These are phyloP conservation scores for Sebastes melanostomus DNA, from an alignment of 2,797 vertebrate species.

Conservation along the genomic window DNA sequence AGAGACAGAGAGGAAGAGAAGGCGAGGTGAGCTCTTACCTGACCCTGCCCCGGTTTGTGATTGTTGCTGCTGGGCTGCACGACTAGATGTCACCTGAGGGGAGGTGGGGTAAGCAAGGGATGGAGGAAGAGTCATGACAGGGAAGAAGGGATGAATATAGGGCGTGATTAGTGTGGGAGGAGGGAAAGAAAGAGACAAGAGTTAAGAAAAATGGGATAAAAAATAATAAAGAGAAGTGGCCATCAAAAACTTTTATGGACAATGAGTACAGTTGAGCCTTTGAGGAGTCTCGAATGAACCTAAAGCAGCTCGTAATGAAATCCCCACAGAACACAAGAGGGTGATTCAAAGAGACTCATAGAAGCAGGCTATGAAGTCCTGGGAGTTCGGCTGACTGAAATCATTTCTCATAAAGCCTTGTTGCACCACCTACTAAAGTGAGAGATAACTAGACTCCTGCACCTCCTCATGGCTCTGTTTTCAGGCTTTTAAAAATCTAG, in stretches of 20 bases:
- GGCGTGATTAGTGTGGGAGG: background rate
- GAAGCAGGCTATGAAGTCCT: constrained; percentile 17
- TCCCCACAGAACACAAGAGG: constrained; percentile 39
- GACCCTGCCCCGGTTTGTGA: constrained; percentile 76
- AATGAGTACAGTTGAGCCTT: constrained; percentile 52
- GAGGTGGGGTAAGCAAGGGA: background rate
- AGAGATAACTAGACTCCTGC: too few species aligned
- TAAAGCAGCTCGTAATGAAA: constrained; percentile 54
- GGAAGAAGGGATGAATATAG: background rate
- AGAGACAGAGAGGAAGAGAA: background rate
- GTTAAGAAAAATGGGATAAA: constrained; percentile 32
- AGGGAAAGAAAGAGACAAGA: background rate
- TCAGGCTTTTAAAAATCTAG: too few species aligned
- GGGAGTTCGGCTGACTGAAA: constrained; percentile 32
- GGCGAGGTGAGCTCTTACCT: constrained; percentile 58
- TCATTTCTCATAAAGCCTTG: constrained; percentile 20
- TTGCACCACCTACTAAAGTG: constrained; percentile 22
- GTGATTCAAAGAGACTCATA: constrained; percentile 49
- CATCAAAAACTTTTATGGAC: constrained; percentile 47
- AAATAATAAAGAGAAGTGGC: constrained; percentile 37
- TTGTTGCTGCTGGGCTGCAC: constrained; percentile 86
- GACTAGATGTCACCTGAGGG: constrained; percentile 88
- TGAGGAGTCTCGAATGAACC: constrained; percentile 36
- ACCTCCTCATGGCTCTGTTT: too few species aligned
- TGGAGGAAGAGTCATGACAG: constrained; percentile 1